Evolutionary conservation across 2,797 vertebrate species (phyloP).

Genomic region (Loriculus beryllinus): DNA sequence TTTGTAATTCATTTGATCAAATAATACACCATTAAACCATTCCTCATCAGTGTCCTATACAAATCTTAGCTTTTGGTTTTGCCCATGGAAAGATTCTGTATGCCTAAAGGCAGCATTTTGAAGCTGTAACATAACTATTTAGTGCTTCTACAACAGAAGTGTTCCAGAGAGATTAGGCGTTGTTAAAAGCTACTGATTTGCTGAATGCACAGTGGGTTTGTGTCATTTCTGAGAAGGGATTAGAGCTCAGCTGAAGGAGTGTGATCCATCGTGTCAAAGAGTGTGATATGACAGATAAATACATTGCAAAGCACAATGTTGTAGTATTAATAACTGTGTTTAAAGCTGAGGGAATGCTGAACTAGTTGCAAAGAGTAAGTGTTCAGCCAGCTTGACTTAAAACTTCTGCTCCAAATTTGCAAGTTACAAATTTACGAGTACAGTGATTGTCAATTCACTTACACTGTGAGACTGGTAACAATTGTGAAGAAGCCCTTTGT

Average conservation of each 20-base stretch:
- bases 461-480: background rate
- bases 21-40: background rate
- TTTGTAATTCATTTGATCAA: background rate
- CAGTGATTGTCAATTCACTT: background rate
- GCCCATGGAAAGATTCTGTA: background rate
- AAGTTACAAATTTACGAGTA: background rate
- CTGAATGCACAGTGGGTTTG: background rate
- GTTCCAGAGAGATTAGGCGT: background rate
- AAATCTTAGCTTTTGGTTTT: background rate
- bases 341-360: background rate
- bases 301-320: background rate
- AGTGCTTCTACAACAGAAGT: background rate
- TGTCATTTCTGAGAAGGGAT: background rate
- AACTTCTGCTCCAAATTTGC: background rate
- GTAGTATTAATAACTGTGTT: background rate
- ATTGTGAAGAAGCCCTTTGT: background rate
- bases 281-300: background rate
- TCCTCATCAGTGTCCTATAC: background rate
- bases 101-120: background rate
- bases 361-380: background rate
- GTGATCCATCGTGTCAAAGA: background rate
- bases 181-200: background rate
- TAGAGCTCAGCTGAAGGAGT: background rate
- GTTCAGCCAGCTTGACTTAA: background rate
- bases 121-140: background rate